Conservation (phyloP, 2,888 invertebrate genomes). For the Spialia ferax region DNA sequence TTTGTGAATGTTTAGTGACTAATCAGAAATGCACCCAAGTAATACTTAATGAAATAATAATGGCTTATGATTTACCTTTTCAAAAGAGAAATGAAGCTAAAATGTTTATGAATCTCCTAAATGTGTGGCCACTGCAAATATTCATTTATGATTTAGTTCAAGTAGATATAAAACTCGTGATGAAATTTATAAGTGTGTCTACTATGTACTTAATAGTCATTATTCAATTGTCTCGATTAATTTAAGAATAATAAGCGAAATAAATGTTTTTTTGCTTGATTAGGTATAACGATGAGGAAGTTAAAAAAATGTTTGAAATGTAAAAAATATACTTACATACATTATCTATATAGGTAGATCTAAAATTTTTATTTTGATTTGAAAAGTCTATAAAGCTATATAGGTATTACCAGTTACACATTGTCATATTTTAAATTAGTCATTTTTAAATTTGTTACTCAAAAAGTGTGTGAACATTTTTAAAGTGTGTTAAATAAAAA, state of each 20-base stretch:
- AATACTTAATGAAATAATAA: conserved; percentile 67
- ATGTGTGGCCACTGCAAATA: conserved; percentile 60
- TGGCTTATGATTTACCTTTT: conserved; percentile 65
- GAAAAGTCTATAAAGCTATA: no score
- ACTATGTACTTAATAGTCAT: conserved; percentile 74
- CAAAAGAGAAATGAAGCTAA: conserved; percentile 67
- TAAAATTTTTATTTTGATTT: no score
- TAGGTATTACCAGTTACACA: no score
- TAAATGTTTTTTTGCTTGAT: no score
- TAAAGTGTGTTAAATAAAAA: no score
- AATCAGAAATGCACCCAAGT: conserved; percentile 61
- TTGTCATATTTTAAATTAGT: no score
- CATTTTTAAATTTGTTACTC: no score
- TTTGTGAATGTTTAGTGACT: conserved; percentile 58
- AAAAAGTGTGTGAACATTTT: no score
- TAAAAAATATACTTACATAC: no score
- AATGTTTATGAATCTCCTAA: conserved; percentile 68
- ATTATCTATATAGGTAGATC: no score
- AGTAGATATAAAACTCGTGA: conserved; percentile 67
- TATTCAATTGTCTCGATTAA: conserved; percentile 68
- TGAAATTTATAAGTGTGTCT: conserved; percentile 70
- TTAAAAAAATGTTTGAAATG: no score
- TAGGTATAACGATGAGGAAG: no score
- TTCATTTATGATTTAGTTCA: conserved; percentile 65
- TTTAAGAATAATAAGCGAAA: conserved; percentile 38